Percentiles rank a stretch among this genome's conserved stretches.
Evolutionary conservation across 2,888 invertebrate species (phyloP).

Genomic region (Xanthia icteritia): DNA sequence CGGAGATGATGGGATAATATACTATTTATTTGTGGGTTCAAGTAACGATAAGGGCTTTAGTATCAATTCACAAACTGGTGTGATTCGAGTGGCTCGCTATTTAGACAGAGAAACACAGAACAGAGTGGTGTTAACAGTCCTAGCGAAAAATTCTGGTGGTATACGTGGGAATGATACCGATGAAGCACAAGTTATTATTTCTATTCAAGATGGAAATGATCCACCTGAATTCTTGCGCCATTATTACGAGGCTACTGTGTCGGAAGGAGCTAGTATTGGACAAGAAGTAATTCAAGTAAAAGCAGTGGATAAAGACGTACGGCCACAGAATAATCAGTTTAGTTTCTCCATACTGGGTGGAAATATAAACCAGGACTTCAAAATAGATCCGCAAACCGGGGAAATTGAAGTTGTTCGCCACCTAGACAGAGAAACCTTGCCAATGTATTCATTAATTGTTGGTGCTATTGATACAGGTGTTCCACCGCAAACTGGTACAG

Average conservation of each 20-base stretch:
- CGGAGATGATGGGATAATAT: constrained; percentile 96
- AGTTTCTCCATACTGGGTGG: constrained; percentile 97
- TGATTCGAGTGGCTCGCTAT: constrained; percentile 95
- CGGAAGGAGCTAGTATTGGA: constrained; percentile 94
- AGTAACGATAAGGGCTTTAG: constrained; percentile 97
- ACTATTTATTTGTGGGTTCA: constrained; percentile 97
- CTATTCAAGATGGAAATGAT: constrained; percentile 98
- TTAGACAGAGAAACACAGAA: constrained; percentile 97
- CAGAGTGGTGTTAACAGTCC: constrained; percentile 96
- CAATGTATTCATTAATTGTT: constrained; percentile 93
- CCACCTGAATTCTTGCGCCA: constrained; percentile 97
- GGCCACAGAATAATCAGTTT: constrained; percentile 97
- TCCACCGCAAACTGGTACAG: constrained; percentile 98
- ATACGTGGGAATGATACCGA: constrained; percentile 98
- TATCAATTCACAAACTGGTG: constrained; percentile 95
- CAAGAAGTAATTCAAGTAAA: constrained; percentile 94
- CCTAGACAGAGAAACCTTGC: constrained; percentile 95
- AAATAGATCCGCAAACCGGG: constrained; percentile 96
- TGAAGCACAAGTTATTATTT: constrained; percentile 97
- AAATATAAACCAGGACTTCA: constrained; percentile 95
- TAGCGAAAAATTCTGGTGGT: constrained; percentile 98
- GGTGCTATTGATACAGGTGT: constrained; percentile 97
- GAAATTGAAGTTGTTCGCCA: constrained; percentile 94
- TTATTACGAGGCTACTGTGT: constrained; percentile 94
- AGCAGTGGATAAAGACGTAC: constrained; percentile 97